Evolutionary conservation across 2,113 vertebrate species (phyloP).

Genomic region (Microtus ochrogaster): DNA sequence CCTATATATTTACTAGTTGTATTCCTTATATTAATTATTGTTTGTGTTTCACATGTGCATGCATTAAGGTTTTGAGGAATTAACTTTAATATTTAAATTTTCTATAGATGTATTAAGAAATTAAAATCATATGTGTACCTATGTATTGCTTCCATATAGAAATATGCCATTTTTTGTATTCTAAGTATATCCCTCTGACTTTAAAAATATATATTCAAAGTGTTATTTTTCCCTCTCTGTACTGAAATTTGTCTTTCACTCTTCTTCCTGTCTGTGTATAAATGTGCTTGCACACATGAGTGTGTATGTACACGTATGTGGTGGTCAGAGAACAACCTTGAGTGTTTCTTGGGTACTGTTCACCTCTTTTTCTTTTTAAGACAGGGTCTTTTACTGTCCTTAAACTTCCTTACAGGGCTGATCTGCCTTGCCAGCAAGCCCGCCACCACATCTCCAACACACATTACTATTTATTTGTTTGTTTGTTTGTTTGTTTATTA

Average conservation of each 20-base stretch:
- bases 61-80: slow-evolving; percentile 3
- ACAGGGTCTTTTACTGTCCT: neutral
- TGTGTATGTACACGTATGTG: neutral
- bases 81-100: slow-evolving; percentile 49
- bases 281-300: neutral
- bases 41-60: slow-evolving; percentile 34
- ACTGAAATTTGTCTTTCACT: neutral
- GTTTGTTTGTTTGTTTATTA: too few species aligned
- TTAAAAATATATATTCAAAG: neutral
- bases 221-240: neutral
- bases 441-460: neutral
- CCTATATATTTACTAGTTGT: slow-evolving; percentile 10
- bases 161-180: slow-evolving; percentile 4
- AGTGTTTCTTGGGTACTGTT: neutral
- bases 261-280: neutral
- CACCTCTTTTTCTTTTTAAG: neutral
- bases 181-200: slow-evolving; percentile 38
- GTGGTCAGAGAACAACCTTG: neutral
- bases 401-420: neutral
- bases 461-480: too few species aligned
- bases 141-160: slow-evolving; percentile 48
- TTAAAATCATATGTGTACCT: neutral
- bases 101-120: slow-evolving; percentile 31
- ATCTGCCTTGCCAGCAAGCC: neutral
- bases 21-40: slow-evolving; percentile 40